Conservation (phyloP, 2,888 invertebrate species). For the Ormia ochracea region DNA sequence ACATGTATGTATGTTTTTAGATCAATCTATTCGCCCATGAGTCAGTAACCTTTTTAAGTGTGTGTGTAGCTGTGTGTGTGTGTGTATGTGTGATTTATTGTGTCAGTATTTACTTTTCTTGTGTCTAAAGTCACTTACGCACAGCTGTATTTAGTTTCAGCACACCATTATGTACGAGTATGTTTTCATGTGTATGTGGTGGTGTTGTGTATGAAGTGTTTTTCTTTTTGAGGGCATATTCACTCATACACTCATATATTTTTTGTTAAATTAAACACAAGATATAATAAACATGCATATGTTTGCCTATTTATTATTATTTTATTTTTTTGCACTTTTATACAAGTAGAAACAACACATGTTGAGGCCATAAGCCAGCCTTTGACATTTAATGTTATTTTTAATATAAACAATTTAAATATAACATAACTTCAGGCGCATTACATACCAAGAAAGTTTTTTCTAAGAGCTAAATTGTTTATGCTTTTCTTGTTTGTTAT, state of each 20-base stretch:
- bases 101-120: conserved; percentile 32
- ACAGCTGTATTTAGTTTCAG: not conserved
- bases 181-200: too few species aligned
- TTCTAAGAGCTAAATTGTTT: not conserved
- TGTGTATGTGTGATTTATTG: conserved; percentile 19
- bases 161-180: not conserved
- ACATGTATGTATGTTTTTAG: not conserved
- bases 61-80: not conserved
- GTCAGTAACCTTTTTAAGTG: not conserved
- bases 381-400: conserved; percentile 61
- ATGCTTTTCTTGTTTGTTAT: too few species aligned
- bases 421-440: conserved; percentile 60
- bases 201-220: not conserved
- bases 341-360: conserved; percentile 17
- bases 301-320: not conserved
- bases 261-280: not conserved
- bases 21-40: not conserved
- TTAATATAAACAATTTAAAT: conserved; percentile 60
- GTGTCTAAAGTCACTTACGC: not conserved
- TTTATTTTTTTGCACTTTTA: not conserved
- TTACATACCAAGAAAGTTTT: not conserved
- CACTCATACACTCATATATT: too few species aligned
- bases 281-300: not conserved
- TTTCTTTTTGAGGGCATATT: not conserved
- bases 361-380: conserved; percentile 55